These are phyloP conservation scores for Phymorhynchus buccinoides DNA, from an alignment of 1,140 invertebrate species.

Conservation along the genomic window DNA sequence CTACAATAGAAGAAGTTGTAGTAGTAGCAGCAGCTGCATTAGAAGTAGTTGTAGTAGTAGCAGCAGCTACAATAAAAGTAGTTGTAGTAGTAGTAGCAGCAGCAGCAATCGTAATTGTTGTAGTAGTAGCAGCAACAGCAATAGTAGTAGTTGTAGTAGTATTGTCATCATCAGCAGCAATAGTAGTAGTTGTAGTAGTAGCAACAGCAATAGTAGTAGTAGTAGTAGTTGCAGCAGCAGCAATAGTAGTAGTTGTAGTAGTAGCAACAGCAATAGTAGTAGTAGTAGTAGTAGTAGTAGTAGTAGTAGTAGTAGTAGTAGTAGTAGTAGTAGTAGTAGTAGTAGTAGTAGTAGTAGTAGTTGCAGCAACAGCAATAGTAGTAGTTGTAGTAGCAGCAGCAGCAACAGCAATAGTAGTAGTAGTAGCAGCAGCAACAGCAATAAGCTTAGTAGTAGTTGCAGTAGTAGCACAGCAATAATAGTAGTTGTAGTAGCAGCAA, in stretches of 20 bases:
- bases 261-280: neutral
- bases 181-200: neutral
- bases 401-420: slow-evolving; percentile 21
- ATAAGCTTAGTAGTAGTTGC: neutral
- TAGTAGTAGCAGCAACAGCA: neutral
- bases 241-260: neutral
- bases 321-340: slow-evolving; percentile 7
- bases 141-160: neutral
- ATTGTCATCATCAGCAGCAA: neutral
- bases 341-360: slow-evolving; percentile 19
- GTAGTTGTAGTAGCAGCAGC: too few species aligned
- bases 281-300: slow-evolving; percentile 31
- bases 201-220: neutral
- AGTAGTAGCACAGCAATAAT: neutral
- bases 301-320: slow-evolving; percentile 19
- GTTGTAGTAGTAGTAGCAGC: neutral
- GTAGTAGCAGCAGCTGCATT: neutral
- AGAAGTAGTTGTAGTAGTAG: neutral
- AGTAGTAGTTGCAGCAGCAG: neutral
- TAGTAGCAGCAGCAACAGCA: slow-evolving; percentile 5
- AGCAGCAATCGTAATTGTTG: neutral
- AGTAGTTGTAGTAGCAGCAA: neutral
- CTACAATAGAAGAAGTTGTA: neutral
- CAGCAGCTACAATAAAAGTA: too few species aligned
- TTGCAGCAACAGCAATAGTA: too few species aligned